Evolutionary conservation across 2,113 vertebrate species (phyloP).

Genomic region (Psephotus haematonotus): DNA sequence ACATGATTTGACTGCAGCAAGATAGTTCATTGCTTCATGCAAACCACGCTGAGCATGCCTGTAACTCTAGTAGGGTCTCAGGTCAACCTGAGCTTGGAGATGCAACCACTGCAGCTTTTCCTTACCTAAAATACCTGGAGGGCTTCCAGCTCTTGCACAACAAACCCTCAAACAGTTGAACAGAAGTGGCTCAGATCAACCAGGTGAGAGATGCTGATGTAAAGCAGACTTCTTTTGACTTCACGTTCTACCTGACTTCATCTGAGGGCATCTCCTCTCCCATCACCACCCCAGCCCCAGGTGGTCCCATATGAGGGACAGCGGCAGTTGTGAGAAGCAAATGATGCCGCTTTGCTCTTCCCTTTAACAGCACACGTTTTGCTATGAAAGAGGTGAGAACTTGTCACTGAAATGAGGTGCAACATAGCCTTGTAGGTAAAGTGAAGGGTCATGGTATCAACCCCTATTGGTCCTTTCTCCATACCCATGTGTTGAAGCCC

Average conservation of each 20-base stretch:
- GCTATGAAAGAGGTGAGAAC: background rate
- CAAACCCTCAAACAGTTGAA: background rate
- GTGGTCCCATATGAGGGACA: background rate
- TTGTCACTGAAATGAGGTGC: background rate
- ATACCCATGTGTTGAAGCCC: accelerated
- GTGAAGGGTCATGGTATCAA: background rate
- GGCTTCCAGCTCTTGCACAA: background rate
- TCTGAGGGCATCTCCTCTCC: background rate
- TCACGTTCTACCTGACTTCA: background rate
- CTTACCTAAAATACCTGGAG: background rate
- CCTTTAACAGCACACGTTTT: background rate
- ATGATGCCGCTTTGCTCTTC: background rate
- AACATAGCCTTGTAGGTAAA: background rate
- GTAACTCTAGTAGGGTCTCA: background rate
- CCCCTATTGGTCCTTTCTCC: background rate
- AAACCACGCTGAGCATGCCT: background rate
- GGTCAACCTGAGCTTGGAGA: background rate
- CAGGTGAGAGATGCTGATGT: background rate
- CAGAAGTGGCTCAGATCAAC: background rate
- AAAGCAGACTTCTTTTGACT: background rate
- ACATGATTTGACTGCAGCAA: background rate
- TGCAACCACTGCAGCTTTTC: background rate
- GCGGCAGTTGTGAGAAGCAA: background rate
- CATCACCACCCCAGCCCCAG: accelerated
- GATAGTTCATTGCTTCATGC: background rate